These are phyloP conservation scores for Trichechus manatus DNA, from an alignment of 2,113 vertebrate species.

Conservation along the genomic window DNA sequence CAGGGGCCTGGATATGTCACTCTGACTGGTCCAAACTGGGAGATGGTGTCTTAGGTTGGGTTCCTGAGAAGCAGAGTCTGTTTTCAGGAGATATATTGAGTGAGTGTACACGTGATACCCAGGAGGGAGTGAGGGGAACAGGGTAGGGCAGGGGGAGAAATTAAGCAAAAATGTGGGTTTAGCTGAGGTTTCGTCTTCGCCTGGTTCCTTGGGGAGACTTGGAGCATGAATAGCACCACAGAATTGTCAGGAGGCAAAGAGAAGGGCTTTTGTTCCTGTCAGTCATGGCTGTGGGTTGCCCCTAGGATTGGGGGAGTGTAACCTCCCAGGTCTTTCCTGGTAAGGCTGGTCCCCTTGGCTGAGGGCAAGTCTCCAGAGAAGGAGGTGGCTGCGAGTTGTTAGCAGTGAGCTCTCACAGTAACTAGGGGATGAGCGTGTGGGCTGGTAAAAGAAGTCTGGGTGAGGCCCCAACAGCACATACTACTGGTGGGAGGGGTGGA, in stretches of 20 bases:
- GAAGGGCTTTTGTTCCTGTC: background rate
- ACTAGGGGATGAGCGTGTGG: background rate
- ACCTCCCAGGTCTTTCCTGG: too few species aligned
- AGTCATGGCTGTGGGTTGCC: background rate
- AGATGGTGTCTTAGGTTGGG: background rate
- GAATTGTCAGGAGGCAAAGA: background rate
- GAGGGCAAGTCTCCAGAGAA: background rate
- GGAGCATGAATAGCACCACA: fast-evolving
- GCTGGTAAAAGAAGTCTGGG: background rate
- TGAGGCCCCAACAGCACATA: background rate
- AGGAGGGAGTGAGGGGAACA: background rate
- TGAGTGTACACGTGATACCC: background rate
- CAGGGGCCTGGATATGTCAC: background rate
- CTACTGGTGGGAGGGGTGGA: background rate
- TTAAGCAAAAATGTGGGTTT: background rate
- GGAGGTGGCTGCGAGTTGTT: background rate
- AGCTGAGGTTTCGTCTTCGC: background rate
- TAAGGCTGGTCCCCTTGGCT: background rate
- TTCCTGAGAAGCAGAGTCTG: background rate
- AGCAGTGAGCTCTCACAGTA: background rate
- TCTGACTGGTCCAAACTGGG: background rate
- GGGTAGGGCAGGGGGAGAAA: background rate
- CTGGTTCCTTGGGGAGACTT: background rate
- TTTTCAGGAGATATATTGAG: background rate
- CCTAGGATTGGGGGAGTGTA: background rate